phyloP scores from a whole-genome alignment of 2,797 vertebrate genomes.

The Diplodus puntazzo region DNA sequence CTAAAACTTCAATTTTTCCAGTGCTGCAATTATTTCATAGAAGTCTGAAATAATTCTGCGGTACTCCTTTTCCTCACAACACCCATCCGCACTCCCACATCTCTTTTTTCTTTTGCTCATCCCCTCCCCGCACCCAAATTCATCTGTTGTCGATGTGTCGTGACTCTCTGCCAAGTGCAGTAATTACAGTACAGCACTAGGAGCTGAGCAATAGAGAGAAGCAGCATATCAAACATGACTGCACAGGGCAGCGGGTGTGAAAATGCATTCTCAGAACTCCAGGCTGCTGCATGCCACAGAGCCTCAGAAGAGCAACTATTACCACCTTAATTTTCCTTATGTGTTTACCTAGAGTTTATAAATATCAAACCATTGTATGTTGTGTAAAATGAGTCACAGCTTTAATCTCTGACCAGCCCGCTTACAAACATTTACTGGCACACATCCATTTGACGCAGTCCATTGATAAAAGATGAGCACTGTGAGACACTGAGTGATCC shows the following conservation, averaged over 20 bases:
- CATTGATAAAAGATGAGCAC: conserved; percentile 40
- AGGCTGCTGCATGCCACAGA: conserved; percentile 30
- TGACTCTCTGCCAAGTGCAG: conserved; percentile 80
- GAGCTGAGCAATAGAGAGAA: conserved; percentile 67
- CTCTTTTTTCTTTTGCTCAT: conserved; percentile 53
- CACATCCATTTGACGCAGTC: conserved; percentile 3
- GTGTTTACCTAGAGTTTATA: conserved; percentile 26
- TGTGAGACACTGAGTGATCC: conserved; percentile 14
- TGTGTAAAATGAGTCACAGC: conserved; percentile 7
- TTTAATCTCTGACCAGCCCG: conserved; percentile 20
- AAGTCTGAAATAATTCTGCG: conserved; percentile 12
- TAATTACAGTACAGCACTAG: conserved; percentile 76
- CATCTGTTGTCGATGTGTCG: conserved; percentile 73
- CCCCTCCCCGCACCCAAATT: conserved; percentile 61
- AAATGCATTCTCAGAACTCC: conserved; percentile 50
- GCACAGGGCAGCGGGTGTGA: conserved; percentile 53
- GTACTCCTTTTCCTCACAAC: conserved; percentile 30
- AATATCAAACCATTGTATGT: conserved; percentile 9
- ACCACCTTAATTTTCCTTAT: not conserved
- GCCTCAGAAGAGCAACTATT: conserved; percentile 20
- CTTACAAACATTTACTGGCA: not conserved
- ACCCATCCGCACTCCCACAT: conserved; percentile 21
- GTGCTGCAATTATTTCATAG: not conserved
- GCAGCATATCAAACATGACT: conserved; percentile 74
- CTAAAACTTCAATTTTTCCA: conserved; percentile 10